phyloP scores from a whole-genome alignment of 2,797 vertebrate species.

The Brachyalestes nurse region DNA sequence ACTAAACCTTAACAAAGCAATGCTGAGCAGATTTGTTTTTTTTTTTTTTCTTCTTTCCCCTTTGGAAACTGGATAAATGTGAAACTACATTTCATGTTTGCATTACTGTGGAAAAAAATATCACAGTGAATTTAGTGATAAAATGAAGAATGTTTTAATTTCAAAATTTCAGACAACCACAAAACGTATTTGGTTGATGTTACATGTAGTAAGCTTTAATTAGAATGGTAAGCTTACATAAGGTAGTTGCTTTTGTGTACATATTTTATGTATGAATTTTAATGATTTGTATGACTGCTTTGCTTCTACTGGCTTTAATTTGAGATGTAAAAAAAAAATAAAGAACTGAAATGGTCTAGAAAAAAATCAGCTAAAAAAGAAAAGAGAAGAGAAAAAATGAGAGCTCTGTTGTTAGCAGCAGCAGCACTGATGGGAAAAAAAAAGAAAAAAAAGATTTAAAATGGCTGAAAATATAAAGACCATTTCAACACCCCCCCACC shows the following conservation, averaged over 20 bases:
- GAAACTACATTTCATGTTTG: constrained; percentile 76
- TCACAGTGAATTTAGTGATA: constrained; percentile 70
- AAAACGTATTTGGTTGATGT: constrained; percentile 72
- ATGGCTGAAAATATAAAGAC: constrained; percentile 74
- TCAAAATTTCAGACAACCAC: constrained; percentile 42
- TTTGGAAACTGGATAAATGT: constrained; percentile 38
- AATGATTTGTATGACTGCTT: constrained; percentile 97
- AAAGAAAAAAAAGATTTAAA: constrained; percentile 43
- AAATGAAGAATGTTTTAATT: constrained; percentile 81
- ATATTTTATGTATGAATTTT: constrained; percentile 98
- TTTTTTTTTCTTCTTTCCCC: constrained; percentile 17
- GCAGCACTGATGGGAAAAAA: constrained; percentile 68
- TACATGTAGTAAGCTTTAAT: constrained; percentile 90
- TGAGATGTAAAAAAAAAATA: constrained; percentile 92
- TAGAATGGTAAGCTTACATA: constrained; percentile 82
- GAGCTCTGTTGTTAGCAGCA: constrained; percentile 73
- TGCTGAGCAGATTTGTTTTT: constrained; percentile 62
- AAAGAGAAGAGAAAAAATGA: constrained; percentile 71
- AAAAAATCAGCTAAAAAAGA: constrained; percentile 77
- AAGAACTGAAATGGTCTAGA: constrained; percentile 97
- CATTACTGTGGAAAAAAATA: constrained; percentile 72
- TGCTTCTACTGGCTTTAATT: constrained; percentile 91
- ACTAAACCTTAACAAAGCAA: constrained; percentile 4
- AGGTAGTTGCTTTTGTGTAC: constrained; percentile 89
- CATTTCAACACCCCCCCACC: constrained; percentile 83